A percentile compares a stretch with the other conserved stretches of the same genome.
Conservation (phyloP, 2,113 vertebrate species). For the Larimichthys crocea region DNA sequence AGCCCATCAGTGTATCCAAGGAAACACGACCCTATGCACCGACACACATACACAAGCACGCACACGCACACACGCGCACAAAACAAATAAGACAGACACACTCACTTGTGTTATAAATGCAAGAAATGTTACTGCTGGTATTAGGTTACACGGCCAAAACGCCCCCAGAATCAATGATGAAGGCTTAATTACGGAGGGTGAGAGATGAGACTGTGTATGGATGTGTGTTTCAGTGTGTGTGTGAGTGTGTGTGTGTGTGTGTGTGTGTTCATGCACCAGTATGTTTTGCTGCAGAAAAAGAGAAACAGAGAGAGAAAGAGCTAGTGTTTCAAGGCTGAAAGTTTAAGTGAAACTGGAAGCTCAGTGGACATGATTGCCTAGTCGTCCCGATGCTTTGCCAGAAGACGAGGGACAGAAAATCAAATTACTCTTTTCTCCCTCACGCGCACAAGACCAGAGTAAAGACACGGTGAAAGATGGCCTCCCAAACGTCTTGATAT, state of each 20-base stretch:
- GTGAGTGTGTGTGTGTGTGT: neutral
- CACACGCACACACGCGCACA: slow-evolving; percentile 41
- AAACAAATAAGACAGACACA: slow-evolving; percentile 63
- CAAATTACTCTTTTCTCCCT: slow-evolving; percentile 65
- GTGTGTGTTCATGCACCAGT: slow-evolving; percentile 11
- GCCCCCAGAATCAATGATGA: slow-evolving; percentile 78
- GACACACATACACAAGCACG: slow-evolving; percentile 5
- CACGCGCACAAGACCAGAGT: slow-evolving; percentile 36
- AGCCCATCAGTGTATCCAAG: slow-evolving; percentile 75
- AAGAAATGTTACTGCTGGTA: slow-evolving; percentile 68
- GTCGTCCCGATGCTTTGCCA: slow-evolving; percentile 45
- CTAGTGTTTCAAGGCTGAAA: slow-evolving; percentile 75
- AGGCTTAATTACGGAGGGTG: slow-evolving; percentile 79
- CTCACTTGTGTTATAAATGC: slow-evolving; percentile 71
- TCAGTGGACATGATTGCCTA: slow-evolving; percentile 66
- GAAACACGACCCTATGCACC: slow-evolving; percentile 64
- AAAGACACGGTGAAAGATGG: slow-evolving; percentile 71
- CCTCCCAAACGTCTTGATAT: slow-evolving; percentile 74
- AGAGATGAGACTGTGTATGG: slow-evolving; percentile 47
- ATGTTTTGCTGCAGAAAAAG: slow-evolving; percentile 50
- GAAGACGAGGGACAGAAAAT: slow-evolving; percentile 65
- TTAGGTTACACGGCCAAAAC: slow-evolving; percentile 77
- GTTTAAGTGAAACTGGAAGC: slow-evolving; percentile 73
- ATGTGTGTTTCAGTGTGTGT: neutral
- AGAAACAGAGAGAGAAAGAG: slow-evolving; percentile 28